Base-by-base conservation (phyloP, 2,888 invertebrate genomes). In the Mythimna vitellina region DNA sequence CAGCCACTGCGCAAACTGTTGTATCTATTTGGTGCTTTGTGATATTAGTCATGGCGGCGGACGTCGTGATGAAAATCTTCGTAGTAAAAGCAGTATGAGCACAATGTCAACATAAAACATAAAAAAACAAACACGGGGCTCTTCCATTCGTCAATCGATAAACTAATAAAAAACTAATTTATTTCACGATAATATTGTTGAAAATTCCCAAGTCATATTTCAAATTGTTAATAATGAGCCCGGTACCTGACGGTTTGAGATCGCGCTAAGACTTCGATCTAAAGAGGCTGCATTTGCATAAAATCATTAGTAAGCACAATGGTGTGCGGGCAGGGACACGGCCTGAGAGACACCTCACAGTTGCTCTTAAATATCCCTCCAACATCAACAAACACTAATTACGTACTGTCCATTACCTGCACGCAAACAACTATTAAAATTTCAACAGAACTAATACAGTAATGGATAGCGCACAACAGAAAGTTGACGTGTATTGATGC, bases 241-340 rank as follows among this genome's bases (percentile, higher is more conserved):
- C 90, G 92, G 95, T 96, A 95, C 95, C 96, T 96, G 96, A 96
- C 94, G 94, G 93, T 94, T 94, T 88, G 94, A 95, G 95, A 95
- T 96, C 96, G 95, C 96, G 95, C 95, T 96, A 96, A 95, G 96
- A 95, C 95, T 95, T 94, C 95, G 95, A 96, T 96, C 96, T 96
- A 95, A 96, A 96, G 95, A 95, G 95, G 93, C 91, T 96, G 93
- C 96, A 96, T 96, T 96, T 96, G 96, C 96, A 96, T 96, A 96
- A 96, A 96, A 96, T 96, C 96, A 96, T 96, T 96, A 96, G 96
- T 95, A 95, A 96, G 95, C 96, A 96, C 96, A 96, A 96, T 96
- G 96, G 95, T 93, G 93, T 90, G 91, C 95, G 92, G 92, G 94
- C 94, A 94, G 95, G 95, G 96, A 96, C 95, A 95, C 92, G 94